Percentiles rank a stretch among this genome's conserved stretches.
These are phyloP conservation scores for Acheta domesticus DNA, from an alignment of 2,888 invertebrate genomes.

Conservation along the genomic window DNA sequence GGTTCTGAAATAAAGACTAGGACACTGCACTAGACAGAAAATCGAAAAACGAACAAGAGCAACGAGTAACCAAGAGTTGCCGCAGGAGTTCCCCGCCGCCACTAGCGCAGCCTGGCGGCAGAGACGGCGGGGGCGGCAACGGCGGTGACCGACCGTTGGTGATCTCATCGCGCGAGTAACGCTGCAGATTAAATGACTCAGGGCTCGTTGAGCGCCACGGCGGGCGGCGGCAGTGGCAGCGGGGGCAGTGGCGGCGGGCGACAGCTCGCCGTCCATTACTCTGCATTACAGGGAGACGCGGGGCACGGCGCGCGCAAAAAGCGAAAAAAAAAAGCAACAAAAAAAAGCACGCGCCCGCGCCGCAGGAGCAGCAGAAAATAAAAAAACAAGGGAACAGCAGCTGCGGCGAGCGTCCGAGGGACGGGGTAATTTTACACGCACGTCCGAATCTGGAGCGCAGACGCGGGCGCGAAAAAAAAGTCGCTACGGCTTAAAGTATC, in stretches of 20 bases:
- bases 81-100: too few species aligned
- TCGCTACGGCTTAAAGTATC: conserved; percentile 10
- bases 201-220: neutral
- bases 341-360: neutral
- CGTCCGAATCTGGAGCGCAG: conserved; percentile 9
- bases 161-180: conserved; percentile 4
- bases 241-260: neutral
- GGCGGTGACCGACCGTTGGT: neutral
- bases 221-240: too few species aligned
- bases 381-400: conserved; percentile 2
- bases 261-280: conserved; percentile 3
- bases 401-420: conserved; percentile 5
- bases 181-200: conserved; percentile 18
- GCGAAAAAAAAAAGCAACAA: conserved; percentile 1
- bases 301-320: neutral
- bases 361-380: conserved; percentile 4
- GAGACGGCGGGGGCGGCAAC: neutral
- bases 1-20: too few species aligned
- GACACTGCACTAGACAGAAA: too few species aligned
- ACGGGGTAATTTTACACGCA: conserved; percentile 11
- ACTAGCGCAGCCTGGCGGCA: neutral
- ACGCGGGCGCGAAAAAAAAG: neutral
- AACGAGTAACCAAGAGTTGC: too few species aligned
- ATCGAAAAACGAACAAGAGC: too few species aligned
- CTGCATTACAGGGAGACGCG: neutral